Percentiles rank a stretch among this genome's conserved stretches.
Conservation (phyloP, 2,797 vertebrate genomes). For the Sphaeramia orbicularis region DNA sequence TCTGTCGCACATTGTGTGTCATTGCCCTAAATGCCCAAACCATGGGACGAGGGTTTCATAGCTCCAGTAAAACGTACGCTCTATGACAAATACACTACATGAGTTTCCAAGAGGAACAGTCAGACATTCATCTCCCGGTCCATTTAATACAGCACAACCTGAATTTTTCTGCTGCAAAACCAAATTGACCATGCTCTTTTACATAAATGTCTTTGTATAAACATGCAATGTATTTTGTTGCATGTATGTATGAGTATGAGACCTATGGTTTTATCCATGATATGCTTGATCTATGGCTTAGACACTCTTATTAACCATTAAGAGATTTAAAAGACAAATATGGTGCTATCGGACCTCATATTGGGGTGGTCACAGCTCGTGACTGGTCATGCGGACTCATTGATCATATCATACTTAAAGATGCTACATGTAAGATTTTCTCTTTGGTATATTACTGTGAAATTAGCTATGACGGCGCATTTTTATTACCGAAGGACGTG, state of each 20-base stretch:
- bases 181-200: slow-evolving; percentile 85
- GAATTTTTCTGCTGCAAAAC: slow-evolving; percentile 95
- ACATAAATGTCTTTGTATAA: slow-evolving; percentile 84
- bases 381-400: slow-evolving; percentile 99
- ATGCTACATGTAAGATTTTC: slow-evolving; percentile 78
- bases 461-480: slow-evolving; percentile 43
- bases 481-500: slow-evolving; percentile 53
- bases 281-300: slow-evolving; percentile 90
- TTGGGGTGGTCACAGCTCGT: slow-evolving; percentile 93
- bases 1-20: slow-evolving; percentile 23
- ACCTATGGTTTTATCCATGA: slow-evolving; percentile 89
- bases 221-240: slow-evolving; percentile 86
- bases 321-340: slow-evolving; percentile 90
- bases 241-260: slow-evolving; percentile 85
- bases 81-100: slow-evolving; percentile 28
- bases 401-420: slow-evolving; percentile 95
- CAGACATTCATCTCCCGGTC: slow-evolving; percentile 71
- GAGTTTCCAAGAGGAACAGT: slow-evolving; percentile 52
- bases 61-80: slow-evolving; percentile 20
- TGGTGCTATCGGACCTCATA: slow-evolving; percentile 99
- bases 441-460: slow-evolving; percentile 56
- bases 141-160: slow-evolving; percentile 92
- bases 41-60: slow-evolving; percentile 15
- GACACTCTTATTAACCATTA: slow-evolving; percentile 88
- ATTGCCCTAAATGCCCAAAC: slow-evolving; percentile 19